Evolutionary conservation across 2,797 vertebrate species (phyloP).

Genomic region (Ambastaia sidthimunki): DNA sequence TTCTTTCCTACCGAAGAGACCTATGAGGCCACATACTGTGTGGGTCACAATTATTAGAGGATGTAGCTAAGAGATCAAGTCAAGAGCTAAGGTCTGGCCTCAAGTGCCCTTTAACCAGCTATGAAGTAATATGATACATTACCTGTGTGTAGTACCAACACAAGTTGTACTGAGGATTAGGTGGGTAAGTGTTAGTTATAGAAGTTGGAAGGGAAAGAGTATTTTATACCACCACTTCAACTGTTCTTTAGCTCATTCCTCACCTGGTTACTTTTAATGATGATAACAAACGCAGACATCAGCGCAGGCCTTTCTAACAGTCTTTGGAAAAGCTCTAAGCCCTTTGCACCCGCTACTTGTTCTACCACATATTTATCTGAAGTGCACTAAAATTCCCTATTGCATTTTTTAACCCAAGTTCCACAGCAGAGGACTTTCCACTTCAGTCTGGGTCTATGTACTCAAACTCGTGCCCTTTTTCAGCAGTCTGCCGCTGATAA

Average conservation of each 20-base stretch:
- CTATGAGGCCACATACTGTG: slow-evolving; percentile 12
- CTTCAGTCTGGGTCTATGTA: slow-evolving; percentile 38
- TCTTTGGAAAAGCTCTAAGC: slow-evolving; percentile 23
- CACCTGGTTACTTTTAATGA: background rate
- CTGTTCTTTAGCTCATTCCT: background rate
- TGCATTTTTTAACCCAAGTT: slow-evolving; percentile 33
- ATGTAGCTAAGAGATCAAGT: slow-evolving; percentile 16
- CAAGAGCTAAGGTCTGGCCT: slow-evolving; percentile 3
- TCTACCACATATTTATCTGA: slow-evolving; percentile 36
- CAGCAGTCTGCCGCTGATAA: slow-evolving; percentile 31
- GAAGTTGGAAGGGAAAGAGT: background rate
- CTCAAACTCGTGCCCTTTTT: slow-evolving; percentile 33
- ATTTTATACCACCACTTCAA: background rate
- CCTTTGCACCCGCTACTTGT: slow-evolving; percentile 30
- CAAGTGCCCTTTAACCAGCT: background rate
- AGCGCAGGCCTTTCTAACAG: background rate
- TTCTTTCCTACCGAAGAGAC: slow-evolving; percentile 18
- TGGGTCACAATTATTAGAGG: slow-evolving; percentile 18
- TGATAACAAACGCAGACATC: background rate
- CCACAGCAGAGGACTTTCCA: slow-evolving; percentile 41
- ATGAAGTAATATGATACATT: background rate
- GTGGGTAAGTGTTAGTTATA: background rate
- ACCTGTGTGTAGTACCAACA: background rate
- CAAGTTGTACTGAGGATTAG: background rate
- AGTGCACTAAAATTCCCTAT: slow-evolving; percentile 30